Conservation (phyloP, 1,140 invertebrate species). For the Nephila pilipes region DNA sequence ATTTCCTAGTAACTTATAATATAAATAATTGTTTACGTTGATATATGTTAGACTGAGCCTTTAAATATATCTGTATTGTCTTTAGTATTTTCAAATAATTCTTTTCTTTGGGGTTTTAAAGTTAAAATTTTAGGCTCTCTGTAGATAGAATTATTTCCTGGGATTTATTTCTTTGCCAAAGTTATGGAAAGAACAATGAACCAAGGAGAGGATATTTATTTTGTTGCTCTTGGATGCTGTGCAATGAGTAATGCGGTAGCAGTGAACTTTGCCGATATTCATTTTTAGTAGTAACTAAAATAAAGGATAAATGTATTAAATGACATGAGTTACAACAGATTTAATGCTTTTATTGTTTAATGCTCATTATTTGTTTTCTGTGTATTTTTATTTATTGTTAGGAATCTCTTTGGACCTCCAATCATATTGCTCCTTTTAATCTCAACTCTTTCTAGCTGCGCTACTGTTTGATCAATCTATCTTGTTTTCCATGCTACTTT, state of each 20-base stretch:
- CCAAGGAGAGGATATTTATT: constrained; percentile 94
- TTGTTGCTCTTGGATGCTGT: constrained; percentile 92
- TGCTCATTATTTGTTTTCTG: not conserved
- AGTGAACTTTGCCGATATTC: no score
- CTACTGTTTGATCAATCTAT: constrained; percentile 98
- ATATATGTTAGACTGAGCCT: no score
- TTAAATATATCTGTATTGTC: no score
- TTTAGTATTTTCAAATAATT: no score
- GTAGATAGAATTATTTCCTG: constrained; percentile 96
- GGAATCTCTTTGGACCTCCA: constrained; percentile 82
- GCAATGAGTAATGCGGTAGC: constrained; percentile 88
- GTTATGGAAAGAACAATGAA: constrained; percentile 94
- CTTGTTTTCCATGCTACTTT: constrained; percentile 96
- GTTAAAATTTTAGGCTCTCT: constrained; percentile 85
- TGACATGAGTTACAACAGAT: no score
- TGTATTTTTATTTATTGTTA: not conserved
- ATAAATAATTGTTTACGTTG: no score
- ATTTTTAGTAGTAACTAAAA: no score
- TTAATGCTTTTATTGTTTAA: not conserved
- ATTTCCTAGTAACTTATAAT: no score
- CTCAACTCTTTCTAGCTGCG: constrained; percentile 98
- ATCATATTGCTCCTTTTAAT: constrained; percentile 96
- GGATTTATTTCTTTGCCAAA: constrained; percentile 95
- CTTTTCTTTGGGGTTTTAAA: no score
- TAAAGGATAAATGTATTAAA: no score